phyloP scores from a whole-genome alignment of 2,797 vertebrate species.

The Peromyscus aztecus region DNA sequence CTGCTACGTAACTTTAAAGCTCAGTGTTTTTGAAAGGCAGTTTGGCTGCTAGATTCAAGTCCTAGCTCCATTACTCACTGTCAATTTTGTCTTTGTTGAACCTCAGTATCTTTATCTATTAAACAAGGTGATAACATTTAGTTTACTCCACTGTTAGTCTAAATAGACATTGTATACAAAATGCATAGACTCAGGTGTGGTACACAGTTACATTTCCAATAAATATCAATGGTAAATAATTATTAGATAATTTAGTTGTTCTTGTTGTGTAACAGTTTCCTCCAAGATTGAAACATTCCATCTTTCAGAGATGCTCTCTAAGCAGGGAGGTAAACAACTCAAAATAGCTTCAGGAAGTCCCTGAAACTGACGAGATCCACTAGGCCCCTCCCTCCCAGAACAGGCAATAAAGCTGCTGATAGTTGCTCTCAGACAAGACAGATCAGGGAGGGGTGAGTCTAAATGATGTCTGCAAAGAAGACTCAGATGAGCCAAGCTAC shows the following conservation, averaged over 20 bases:
- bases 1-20: too few relatives aligned
- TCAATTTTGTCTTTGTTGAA: not conserved
- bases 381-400: not conserved
- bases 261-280: not conserved
- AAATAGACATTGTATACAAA: not conserved
- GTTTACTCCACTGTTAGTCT: not conserved
- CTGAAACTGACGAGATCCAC: not conserved
- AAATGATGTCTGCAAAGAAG: not conserved
- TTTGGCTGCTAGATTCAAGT: not conserved
- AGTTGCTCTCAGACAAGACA: not conserved
- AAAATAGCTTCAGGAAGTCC: not conserved
- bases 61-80: not conserved
- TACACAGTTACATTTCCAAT: not conserved
- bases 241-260: conserved; percentile 24
- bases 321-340: not conserved
- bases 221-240: not conserved
- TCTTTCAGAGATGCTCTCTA: not conserved
- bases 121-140: not conserved
- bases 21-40: conserved; percentile 23
- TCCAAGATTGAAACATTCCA: not conserved
- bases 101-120: not conserved
- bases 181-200: not conserved
- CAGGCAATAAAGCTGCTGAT: not conserved
- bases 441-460: not conserved
- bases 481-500: not conserved